A percentile compares a stretch with the other conserved stretches of the same genome.
These are phyloP conservation scores for Plutella xylostella DNA, from an alignment of 2,888 invertebrate species.

Conservation along the genomic window DNA sequence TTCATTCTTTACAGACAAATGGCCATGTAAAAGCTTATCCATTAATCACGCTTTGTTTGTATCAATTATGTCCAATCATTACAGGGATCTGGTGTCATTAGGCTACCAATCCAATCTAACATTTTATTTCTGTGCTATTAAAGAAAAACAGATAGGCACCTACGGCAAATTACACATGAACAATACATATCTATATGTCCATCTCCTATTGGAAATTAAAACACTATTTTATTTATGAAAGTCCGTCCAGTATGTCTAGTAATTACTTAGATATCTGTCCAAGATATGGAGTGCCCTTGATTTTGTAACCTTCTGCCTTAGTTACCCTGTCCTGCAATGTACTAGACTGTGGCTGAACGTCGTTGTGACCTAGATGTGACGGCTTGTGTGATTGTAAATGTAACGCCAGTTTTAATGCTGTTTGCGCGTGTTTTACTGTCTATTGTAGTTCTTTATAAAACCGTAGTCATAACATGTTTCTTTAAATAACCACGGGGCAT, in stretches of 20 bases:
- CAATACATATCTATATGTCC: no score
- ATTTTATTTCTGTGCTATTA: no score
- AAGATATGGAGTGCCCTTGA: not conserved
- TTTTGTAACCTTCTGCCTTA: not conserved
- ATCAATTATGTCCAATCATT: constrained; percentile 26
- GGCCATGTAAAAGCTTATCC: constrained; percentile 44
- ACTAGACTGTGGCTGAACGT: constrained; percentile 24
- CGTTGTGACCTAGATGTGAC: constrained; percentile 46
- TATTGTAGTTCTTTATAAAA: not conserved
- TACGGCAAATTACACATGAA: no score
- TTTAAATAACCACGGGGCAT: no score
- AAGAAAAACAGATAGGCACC: no score
- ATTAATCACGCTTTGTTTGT: constrained; percentile 43
- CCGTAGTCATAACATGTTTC: no score
- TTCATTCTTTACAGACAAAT: constrained; percentile 36
- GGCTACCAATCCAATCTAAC: constrained; percentile 1
- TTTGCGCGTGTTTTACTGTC: constrained; percentile 23
- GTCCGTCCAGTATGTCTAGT: not conserved
- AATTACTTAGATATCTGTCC: not conserved
- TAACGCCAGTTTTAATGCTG: constrained; percentile 24
- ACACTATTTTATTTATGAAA: no score
- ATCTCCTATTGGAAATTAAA: no score
- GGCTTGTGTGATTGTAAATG: constrained; percentile 50
- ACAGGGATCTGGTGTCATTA: not conserved
- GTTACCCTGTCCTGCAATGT: not conserved